A percentile compares a stretch with the other conserved stretches of the same genome.
These are phyloP conservation scores for Scaptomyza parva DNA, from an alignment of 2,888 invertebrate genomes.

Conservation along the genomic window DNA sequence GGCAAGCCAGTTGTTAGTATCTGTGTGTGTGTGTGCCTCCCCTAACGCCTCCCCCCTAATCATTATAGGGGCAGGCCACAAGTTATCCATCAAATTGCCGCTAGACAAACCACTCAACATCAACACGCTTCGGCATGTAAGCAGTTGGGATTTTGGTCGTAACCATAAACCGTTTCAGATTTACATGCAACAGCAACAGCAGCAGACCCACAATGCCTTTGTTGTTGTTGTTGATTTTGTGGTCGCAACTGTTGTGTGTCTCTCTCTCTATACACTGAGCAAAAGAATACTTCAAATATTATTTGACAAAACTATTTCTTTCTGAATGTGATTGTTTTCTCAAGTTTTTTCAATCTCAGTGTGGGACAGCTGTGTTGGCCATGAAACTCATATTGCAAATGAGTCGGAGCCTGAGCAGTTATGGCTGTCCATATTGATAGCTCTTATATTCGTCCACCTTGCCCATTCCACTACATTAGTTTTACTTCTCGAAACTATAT, in stretches of 20 bases:
- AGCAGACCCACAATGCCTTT: conserved; percentile 35
- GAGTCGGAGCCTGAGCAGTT: conserved; percentile 7
- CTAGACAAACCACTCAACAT: conserved; percentile 60
- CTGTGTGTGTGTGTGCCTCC: conserved; percentile 2
- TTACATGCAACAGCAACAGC: conserved; percentile 73
- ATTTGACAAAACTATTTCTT: no score
- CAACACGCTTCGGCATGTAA: conserved; percentile 58
- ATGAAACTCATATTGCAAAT: conserved; percentile 37
- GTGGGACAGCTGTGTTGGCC: conserved; percentile 38
- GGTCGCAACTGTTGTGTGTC: conserved; percentile 52
- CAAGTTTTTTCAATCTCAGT: neutral
- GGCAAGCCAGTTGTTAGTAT: neutral
- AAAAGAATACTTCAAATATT: no score
- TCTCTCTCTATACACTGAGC: neutral
- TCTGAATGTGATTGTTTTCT: no score
- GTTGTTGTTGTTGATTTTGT: conserved; percentile 33
- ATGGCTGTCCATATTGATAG: conserved; percentile 40
- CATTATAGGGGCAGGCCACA: conserved; percentile 54
- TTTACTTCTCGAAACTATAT: neutral
- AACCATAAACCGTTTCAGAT: conserved; percentile 80
- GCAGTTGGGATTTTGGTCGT: conserved; percentile 72
- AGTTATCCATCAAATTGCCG: conserved; percentile 78
- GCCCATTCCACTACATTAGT: neutral
- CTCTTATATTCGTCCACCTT: neutral
- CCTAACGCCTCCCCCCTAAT: neutral